Base-by-base conservation (phyloP, 2,888 invertebrate genomes). In the Drosophila kambysellisi region DNA sequence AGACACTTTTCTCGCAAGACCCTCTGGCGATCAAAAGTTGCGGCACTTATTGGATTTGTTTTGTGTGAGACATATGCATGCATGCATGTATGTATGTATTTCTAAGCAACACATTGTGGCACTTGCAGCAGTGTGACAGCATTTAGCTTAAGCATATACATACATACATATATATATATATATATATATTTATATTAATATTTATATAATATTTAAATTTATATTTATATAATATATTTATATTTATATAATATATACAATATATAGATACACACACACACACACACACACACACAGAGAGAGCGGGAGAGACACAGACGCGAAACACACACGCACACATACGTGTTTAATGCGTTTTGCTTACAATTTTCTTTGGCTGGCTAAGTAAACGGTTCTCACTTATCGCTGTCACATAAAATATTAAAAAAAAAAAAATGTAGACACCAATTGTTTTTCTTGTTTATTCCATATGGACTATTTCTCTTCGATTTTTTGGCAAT, bases 341-440 rank as follows among this genome's bases (percentile, higher is more conserved):
- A 68, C 64, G 61, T 59, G 58, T 66, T 60, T 53, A 39, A 32
- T 61, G 43, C 69, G 60, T 62, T 69, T 57, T 63, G 52, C 76
- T 67, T 64, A 70, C 54, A 65, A 62, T 81, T 86, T 76, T 76
- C 66, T 56, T 73, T 66, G 65, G 58, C 63, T 71, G 67, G 51
- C 67, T 39, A 79, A 72, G 66, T 73, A 67, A 71, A 69, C 60
- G 64, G 58, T 74, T 74, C 52, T 72, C 74, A 81, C 83, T 81
- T 83, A 75, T 70, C n/a, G 59, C 57, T 51, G 56, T 69, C 65
- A 70, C 46, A 74, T 43, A 72, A 70, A 69, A 46, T 43, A 70
- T 46, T 32, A 15, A 60, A 57, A 54, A 62, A 57, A 57, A 48
- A 57, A 56, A 7, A 39, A 39, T 37, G 5, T 54, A 8, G 39